These are phyloP conservation scores for Ctena decussata DNA, from an alignment of 2,888 invertebrate genomes.

Conservation along the genomic window DNA sequence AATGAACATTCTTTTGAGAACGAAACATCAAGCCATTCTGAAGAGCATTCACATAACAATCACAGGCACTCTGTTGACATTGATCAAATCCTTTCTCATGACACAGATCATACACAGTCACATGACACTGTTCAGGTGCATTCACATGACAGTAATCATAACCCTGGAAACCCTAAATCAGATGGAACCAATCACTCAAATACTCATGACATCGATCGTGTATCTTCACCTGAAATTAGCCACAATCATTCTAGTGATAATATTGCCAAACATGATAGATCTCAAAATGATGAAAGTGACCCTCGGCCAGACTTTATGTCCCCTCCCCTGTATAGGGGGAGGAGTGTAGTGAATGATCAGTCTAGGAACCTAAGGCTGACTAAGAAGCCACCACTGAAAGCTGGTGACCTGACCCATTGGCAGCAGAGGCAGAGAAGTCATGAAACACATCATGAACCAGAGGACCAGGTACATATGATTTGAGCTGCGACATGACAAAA, in stretches of 20 bases:
- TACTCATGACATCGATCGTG: background rate
- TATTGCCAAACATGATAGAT: background rate
- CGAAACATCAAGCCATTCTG: background rate
- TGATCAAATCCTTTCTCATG: background rate
- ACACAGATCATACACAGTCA: background rate
- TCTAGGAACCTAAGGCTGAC: background rate
- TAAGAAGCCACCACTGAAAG: background rate
- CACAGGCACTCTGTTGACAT: background rate
- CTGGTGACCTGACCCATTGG: slow-evolving; percentile 77
- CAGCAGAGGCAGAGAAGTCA: slow-evolving; percentile 76
- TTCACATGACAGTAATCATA: too few relatives aligned
- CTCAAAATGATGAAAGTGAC: slow-evolving; percentile 16
- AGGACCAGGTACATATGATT: background rate
- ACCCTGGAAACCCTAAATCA: background rate
- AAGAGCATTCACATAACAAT: background rate
- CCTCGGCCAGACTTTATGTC: slow-evolving; percentile 43
- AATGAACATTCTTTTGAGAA: slow-evolving; percentile 28
- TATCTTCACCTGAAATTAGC: background rate
- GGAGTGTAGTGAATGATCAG: background rate
- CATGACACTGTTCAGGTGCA: background rate
- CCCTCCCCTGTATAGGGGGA: slow-evolving; percentile 50
- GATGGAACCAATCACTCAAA: background rate
- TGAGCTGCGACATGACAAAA: too few relatives aligned
- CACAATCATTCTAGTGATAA: background rate
- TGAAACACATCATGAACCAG: background rate